Base-by-base conservation (phyloP, 1,140 invertebrate species). In the Drosophila cardini region DNA sequence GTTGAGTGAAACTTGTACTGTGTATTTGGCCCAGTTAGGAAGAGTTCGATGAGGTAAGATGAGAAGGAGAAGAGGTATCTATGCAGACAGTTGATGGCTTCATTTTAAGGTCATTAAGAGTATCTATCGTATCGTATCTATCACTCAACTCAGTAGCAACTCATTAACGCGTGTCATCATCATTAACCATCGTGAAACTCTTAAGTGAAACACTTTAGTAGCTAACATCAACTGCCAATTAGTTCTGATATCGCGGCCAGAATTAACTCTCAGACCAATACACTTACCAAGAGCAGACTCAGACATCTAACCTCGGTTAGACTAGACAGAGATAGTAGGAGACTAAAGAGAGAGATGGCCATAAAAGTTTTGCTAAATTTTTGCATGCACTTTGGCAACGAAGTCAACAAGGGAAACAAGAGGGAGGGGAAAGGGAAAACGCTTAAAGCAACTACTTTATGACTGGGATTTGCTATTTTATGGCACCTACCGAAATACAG, bases 361-460 rank as follows among this genome's bases (percentile, higher is more conserved):
- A 48, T 85, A 68, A 78, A 77, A 70, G 50, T 77, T 85, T 78
- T 52, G 60, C 36, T 60, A 61, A 76, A 81, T 78, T 82, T 71
- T 70, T 61, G 56, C 71, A 53, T 52, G 64, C 64, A 79, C 70
- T 78, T 57, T 55, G 46, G 48, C 74, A 38, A 18, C 46, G 30
- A 63, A 61, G 62, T 42, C 46, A 62, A 46, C 50, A 56, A 57
- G 18, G n/a, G n/a, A n/a, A n/a, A n/a, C n/a, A 1, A 26, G 21
- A 26, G 21, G 0, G 21, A 26, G 21, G 21, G 21, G 21, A 26
- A 26, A n/a, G n/a, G 21, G 7, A 38, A 11, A 46, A 56, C 70
- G 52, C 74, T 85, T 87, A 83, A 79, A 82, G 60, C 48, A 73
- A 71, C 80, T 89, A 79, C 62, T 83, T 87, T 77, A 83, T 77